Base-by-base conservation (phyloP, 2,113 vertebrate species). In the Lichenostomus cassidix region DNA sequence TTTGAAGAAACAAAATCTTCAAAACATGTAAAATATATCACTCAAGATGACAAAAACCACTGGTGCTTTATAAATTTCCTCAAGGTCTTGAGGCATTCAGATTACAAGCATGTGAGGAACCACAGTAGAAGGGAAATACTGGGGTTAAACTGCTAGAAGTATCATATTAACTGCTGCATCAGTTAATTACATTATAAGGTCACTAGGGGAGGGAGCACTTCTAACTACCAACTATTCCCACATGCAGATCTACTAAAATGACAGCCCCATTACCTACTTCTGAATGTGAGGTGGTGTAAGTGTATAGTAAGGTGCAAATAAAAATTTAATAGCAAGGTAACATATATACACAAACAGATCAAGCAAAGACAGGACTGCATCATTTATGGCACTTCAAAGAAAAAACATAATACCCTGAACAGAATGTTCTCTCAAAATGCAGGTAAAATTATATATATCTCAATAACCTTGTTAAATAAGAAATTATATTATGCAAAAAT, bases 161-260 rank as follows among this genome's bases (percentile, higher is more conserved):
- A 67, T 46, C 14, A 37, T 27, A 3, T 77, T 46, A 68, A 52
- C 52, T 50, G 25, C 68, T 74, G 10, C 47, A 59, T 44, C 39
- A 73, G 50, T 74, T 95, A 92, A 90, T 92, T 86, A 92, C 41
- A 77, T 27, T 53, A 69, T 44, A 76, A 83, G 41, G 67, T 83
- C 63, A 59, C 64, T 59, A 62, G 19, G 60, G 88, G 75, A 85
- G 42, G 53, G 14, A 93, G 37, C 53, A 39, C 4, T 67, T 47
- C 42, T 50, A 92, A 33, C 56, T 42, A 67, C 50, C 46, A 64
- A 5, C 74, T 87, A 73, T 58, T 88, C 75, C 46, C 75, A 89
- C 10, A 14, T 46, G 47, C 11, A 73, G 15, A 29, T 75, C 20
- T 92, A n/a, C 41, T 42, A 29, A 49, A 92, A 69, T 49, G 29